Conservation (phyloP, 2,888 invertebrate genomes). For the Oeneis ivallda region DNA sequence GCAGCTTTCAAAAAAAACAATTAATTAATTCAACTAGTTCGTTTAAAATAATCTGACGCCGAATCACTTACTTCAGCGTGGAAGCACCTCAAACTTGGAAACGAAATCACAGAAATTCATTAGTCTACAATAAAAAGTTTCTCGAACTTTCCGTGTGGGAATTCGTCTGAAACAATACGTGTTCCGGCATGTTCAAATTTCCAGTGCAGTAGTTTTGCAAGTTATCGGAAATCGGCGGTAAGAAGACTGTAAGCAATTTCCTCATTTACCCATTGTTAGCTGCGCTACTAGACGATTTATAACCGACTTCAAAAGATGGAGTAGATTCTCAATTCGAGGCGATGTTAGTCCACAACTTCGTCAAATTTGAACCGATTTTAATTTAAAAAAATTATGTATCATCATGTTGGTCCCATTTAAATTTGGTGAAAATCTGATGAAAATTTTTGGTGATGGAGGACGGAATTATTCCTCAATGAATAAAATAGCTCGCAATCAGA, state of each 20-base stretch:
- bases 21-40: background rate
- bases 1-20: background rate
- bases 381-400: too few species aligned
- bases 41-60: background rate
- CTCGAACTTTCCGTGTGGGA: conserved; percentile 10
- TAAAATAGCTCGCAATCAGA: too few species aligned
- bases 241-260: background rate
- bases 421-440: too few species aligned
- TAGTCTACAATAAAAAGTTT: conserved; percentile 16
- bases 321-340: too few species aligned
- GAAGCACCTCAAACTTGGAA: conserved; percentile 5
- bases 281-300: too few species aligned
- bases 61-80: background rate
- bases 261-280: background rate
- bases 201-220: conserved; percentile 11
- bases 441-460: too few species aligned
- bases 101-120: conserved; percentile 16
- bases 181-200: conserved; percentile 11
- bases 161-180: conserved; percentile 17
- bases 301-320: too few species aligned
- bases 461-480: too few species aligned
- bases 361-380: too few species aligned
- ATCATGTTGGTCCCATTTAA: too few species aligned
- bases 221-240: conserved; percentile 3
- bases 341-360: too few species aligned